Evolutionary conservation across 2,888 invertebrate genomes (phyloP).

Genomic region (Rhingia campestris): DNA sequence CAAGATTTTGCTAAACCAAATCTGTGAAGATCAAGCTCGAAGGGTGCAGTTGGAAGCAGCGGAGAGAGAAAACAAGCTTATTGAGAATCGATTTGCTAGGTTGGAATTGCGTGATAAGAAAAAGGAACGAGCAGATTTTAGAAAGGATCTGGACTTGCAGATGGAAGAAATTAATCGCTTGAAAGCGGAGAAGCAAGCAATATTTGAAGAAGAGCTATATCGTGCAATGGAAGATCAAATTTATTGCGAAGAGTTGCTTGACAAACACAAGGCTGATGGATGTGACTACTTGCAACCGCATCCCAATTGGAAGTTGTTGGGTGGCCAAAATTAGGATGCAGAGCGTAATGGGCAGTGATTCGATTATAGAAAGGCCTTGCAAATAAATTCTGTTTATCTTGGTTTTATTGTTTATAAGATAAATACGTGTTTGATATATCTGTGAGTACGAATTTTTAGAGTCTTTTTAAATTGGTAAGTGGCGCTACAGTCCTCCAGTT

Average conservation of each 20-base stretch:
- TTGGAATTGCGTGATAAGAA: slow-evolving; percentile 74
- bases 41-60: slow-evolving; percentile 77
- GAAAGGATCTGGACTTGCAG: slow-evolving; percentile 77
- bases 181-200: slow-evolving; percentile 76
- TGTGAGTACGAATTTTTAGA: too few species aligned
- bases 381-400: too few species aligned
- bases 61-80: slow-evolving; percentile 77
- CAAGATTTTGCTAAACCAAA: slow-evolving; percentile 77
- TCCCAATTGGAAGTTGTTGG: slow-evolving; percentile 79
- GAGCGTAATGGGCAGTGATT: too few species aligned
- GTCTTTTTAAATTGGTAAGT: too few species aligned
- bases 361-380: too few species aligned
- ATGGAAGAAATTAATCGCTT: slow-evolving; percentile 77
- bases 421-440: too few species aligned
- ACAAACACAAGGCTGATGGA: slow-evolving; percentile 75
- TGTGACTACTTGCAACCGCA: slow-evolving; percentile 79
- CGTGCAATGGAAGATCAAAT: slow-evolving; percentile 77
- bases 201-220: slow-evolving; percentile 76
- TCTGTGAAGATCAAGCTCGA: slow-evolving; percentile 78
- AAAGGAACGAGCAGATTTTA: slow-evolving; percentile 73
- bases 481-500: too few species aligned
- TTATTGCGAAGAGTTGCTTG: slow-evolving; percentile 77
- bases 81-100: slow-evolving; percentile 79
- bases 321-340: too few species aligned
- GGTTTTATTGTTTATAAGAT: too few species aligned